Evolutionary conservation across 2,888 invertebrate genomes (phyloP).

Genomic region (Euzophera pinguis): DNA sequence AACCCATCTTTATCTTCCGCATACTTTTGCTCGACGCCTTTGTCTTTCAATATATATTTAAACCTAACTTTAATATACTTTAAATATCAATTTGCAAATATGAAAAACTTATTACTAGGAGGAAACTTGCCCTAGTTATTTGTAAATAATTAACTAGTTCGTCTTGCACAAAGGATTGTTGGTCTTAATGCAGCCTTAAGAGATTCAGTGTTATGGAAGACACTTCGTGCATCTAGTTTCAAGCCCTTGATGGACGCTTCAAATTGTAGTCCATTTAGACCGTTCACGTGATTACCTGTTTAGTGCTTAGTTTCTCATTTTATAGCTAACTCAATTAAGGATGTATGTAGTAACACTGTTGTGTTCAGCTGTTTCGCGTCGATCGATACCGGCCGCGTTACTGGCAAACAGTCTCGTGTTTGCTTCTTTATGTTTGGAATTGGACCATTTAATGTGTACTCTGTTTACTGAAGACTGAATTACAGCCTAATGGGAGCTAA

Average conservation of each 20-base stretch:
- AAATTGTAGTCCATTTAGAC: slow-evolving; percentile 7
- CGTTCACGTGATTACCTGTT: slow-evolving; percentile 18
- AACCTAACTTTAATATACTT: slow-evolving; percentile 19
- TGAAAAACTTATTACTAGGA: slow-evolving; percentile 27
- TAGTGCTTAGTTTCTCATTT: slow-evolving; percentile 12
- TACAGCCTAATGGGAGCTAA: slow-evolving; percentile 2
- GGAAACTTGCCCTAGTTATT: slow-evolving; percentile 41
- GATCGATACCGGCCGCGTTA: slow-evolving; percentile 10
- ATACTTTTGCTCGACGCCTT: background rate
- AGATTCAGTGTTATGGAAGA: slow-evolving; percentile 31
- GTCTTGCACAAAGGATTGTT: slow-evolving; percentile 41
- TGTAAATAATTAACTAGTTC: slow-evolving; percentile 37
- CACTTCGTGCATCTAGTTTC: slow-evolving; percentile 23
- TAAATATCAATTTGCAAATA: slow-evolving; percentile 27
- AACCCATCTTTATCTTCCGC: slow-evolving; percentile 12
- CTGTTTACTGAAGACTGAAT: slow-evolving; percentile 8
- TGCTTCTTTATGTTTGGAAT: slow-evolving; percentile 11
- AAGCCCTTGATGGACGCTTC: slow-evolving; percentile 13
- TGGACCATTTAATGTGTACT: slow-evolving; percentile 12
- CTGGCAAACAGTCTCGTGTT: slow-evolving; percentile 7
- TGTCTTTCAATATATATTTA: background rate
- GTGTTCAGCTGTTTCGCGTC: slow-evolving; percentile 10
- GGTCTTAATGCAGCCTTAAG: slow-evolving; percentile 35
- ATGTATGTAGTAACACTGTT: slow-evolving; percentile 7
- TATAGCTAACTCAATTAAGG: slow-evolving; percentile 16